A percentile compares a stretch with the other conserved stretches of the same genome.
These are phyloP conservation scores for Ceratina australensis DNA, from an alignment of 1,140 invertebrate genomes.

Conservation along the genomic window DNA sequence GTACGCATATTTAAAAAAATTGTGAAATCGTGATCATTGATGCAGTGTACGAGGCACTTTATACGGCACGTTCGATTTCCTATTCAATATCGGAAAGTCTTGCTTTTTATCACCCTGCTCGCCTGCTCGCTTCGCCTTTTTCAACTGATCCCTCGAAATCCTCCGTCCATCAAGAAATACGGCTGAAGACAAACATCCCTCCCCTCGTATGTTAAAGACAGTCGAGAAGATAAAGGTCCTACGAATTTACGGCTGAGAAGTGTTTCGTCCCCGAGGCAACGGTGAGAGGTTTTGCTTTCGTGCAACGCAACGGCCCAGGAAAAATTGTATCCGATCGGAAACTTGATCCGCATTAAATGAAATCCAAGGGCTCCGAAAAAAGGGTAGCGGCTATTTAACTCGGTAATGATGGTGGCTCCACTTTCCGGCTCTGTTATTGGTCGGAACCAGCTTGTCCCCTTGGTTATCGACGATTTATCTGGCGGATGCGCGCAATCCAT, in stretches of 20 bases:
- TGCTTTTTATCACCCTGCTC: neutral
- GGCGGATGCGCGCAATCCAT: constrained; percentile 62
- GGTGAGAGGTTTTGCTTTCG: neutral
- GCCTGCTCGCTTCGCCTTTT: neutral
- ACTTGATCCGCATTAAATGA: constrained; percentile 13
- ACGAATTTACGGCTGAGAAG: neutral
- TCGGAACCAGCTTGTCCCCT: constrained; percentile 51
- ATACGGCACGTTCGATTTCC: neutral
- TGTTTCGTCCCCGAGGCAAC: neutral
- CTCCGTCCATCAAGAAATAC: neutral
- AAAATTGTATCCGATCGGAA: constrained; percentile 13
- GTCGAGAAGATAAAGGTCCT: neutral
- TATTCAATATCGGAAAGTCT: constrained; percentile 14
- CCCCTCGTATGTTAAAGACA: neutral
- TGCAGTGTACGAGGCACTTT: too few relatives aligned
- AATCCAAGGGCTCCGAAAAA: constrained; percentile 14
- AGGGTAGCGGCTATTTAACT: constrained; percentile 44
- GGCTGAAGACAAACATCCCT: neutral
- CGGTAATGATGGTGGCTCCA: constrained; percentile 49
- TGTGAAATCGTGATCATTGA: too few relatives aligned
- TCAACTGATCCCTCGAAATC: neutral
- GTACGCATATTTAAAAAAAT: too few relatives aligned
- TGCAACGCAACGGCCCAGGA: too few relatives aligned
- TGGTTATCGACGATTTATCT: constrained; percentile 69
- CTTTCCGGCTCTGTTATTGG: constrained; percentile 61